Base-by-base conservation (phyloP, 1,140 invertebrate genomes). In the Heliconius hewitsoni region DNA sequence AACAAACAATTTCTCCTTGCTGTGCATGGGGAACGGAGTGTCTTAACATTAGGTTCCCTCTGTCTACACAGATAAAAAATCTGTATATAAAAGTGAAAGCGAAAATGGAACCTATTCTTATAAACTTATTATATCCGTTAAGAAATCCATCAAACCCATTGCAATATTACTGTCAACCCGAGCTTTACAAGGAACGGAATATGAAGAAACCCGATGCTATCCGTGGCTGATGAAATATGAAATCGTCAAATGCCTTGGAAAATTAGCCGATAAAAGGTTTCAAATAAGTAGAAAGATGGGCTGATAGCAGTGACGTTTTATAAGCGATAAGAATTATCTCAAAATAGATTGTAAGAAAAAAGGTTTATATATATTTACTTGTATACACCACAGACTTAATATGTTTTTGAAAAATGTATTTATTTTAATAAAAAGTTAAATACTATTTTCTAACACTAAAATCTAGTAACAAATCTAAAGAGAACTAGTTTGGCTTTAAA, bases 221-320 rank as follows among this genome's bases (percentile, higher is more conserved):
- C 50, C 71, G 27, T 52, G 27, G 71, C 55, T 57, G 74, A 81
- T 82, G 81, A 76, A 82, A 82, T 79, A 79, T 80, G 72, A 74
- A 60, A 76, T 73, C 74, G 81, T 74, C 74, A 79, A 82, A 82
- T 82, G 81, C 75, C 60, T 79, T 78, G 81, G 78, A 82, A 82
- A 82, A 82, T 82, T 82, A 82, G 72, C 71, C 74, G 57, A 66
- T 66, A 23, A 66, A 79, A 79, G 78, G 74, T 71, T 74, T 79
- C 42, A 74, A 74, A 74, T 82, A 77, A 82, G 78, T 82, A 78
- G 71, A 82, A 82, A 82, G 81, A 82, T 82, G 72, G 27, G 34
- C 60, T 77, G 77, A 82, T 82, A 79, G 70, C 46, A 34, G 23
- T 30, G 9, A 3, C 60, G 37, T 70, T 46, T 42, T 74, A 27